Conservation (phyloP, 2,888 invertebrate genomes). For the Perdita meconis region DNA sequence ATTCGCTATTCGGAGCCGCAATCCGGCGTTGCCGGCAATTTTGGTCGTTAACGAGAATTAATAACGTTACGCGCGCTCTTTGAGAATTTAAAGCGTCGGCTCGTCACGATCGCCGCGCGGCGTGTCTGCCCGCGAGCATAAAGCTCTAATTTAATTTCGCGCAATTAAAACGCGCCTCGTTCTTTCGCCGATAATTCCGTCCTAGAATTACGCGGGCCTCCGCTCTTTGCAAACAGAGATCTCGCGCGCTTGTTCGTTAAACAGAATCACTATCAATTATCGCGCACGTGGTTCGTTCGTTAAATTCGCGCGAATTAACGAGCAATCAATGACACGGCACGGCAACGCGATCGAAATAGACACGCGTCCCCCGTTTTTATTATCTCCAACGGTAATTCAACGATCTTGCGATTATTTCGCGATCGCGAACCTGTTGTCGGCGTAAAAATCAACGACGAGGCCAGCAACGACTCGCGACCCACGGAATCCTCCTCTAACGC, state of each 20-base stretch:
- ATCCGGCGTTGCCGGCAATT: slow-evolving; percentile 33
- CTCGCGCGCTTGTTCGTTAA: slow-evolving; percentile 25
- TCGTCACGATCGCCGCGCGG: slow-evolving; percentile 29
- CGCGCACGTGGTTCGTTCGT: slow-evolving; percentile 4
- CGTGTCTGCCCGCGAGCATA: slow-evolving; percentile 40
- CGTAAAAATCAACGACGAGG: no score
- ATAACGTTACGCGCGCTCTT: slow-evolving; percentile 38
- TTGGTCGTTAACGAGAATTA: slow-evolving; percentile 48
- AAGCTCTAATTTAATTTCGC: slow-evolving; percentile 44
- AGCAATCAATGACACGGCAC: no score
- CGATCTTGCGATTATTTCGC: no score
- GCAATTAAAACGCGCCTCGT: slow-evolving; percentile 40
- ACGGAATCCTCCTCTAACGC: no score
- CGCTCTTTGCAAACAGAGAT: slow-evolving; percentile 29
- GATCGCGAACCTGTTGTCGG: no score
- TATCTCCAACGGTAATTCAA: no score
- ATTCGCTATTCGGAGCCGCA: slow-evolving; percentile 41
- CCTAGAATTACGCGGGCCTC: slow-evolving; percentile 10
- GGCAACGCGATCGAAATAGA: no score
- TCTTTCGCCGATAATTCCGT: slow-evolving; percentile 35
- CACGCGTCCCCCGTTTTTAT: no score
- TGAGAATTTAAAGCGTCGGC: slow-evolving; percentile 31
- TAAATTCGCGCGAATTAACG: slow-evolving; percentile 16
- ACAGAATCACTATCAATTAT: slow-evolving; percentile 38
- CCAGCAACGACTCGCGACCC: no score